Evolutionary conservation across 2,888 invertebrate genomes (phyloP).

Genomic region (Caenorhabditis plicata): DNA sequence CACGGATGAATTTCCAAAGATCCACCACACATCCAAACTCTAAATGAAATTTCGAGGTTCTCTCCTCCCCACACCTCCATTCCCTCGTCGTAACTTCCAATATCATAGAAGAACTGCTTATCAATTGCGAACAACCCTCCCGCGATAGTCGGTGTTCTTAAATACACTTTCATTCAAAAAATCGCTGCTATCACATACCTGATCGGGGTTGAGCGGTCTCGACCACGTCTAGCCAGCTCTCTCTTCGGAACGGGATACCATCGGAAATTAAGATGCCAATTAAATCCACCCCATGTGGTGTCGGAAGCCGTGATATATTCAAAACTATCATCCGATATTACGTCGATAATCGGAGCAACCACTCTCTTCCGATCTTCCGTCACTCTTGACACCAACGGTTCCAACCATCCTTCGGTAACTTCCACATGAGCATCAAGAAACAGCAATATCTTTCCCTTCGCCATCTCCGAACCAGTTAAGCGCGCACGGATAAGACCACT

Average conservation of each 20-base stretch:
- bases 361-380: constrained; percentile 76
- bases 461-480: constrained; percentile 86
- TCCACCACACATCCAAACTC: constrained; percentile 97
- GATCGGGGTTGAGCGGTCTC: constrained; percentile 72
- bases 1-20: constrained; percentile 91
- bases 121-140: constrained; percentile 91
- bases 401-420: constrained; percentile 92
- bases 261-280: constrained; percentile 98
- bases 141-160: constrained; percentile 91
- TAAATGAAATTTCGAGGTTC: constrained; percentile 90
- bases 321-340: constrained; percentile 84
- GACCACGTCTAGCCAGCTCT: constrained; percentile 88
- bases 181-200: constrained; percentile 16
- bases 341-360: constrained; percentile 53
- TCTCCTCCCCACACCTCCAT: constrained; percentile 99
- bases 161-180: too few species aligned
- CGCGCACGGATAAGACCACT: constrained; percentile 94
- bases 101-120: constrained; percentile 92
- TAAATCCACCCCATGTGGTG: constrained; percentile 99
- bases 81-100: constrained; percentile 96
- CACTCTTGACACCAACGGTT: constrained; percentile 86
- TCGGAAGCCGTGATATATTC: constrained; percentile 98
- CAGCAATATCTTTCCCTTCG: constrained; percentile 87
- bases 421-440: constrained; percentile 90
- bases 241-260: constrained; percentile 90